Base-by-base conservation (phyloP, 2,113 vertebrate genomes). In the Psephotus haematonotus region DNA sequence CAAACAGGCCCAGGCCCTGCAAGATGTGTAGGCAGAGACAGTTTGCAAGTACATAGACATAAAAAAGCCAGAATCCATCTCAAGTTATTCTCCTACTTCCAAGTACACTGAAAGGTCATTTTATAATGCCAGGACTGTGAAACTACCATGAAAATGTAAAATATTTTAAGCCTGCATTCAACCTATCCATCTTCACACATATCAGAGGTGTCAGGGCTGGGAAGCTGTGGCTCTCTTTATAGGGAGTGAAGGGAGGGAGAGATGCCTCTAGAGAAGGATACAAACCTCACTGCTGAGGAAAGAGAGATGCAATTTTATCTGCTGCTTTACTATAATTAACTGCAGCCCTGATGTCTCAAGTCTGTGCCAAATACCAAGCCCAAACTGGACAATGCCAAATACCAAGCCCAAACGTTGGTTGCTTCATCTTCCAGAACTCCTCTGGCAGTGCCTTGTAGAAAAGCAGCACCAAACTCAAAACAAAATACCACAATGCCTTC, bases 131-230 rank as follows among this genome's bases (percentile, higher is more conserved):
- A 92, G 71, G 87, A 87, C 85, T 95, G 92, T 93, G 94, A 97
- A 97, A 87, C 57, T 79, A 33, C 87, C 3, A 70, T 80, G 91
- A 97, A 96, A 90, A 95, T 96, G 87, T 85, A 57, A 94, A 96
- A 88, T 88, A 88, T 96, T 95, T 95, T 92, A 92, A 89, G 91
- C 33, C 86, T 91, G 92, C 47, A 1, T 93, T 93, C 94, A 96
- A 86, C 83, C 77, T 83, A 91, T 94, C 86, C 81, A 25, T 92
- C 91, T 97, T 96, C 94, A 93, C 96, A 96, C 95, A 7, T 96
- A 86, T 39, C 55, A 14, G 94, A 96, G 95, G 95, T 95, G 96
- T 93, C 88, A 47, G 69, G 94, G 82, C 71, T 88, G 6, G 82
- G 86, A 93, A 91, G 81, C 24, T 93, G 94, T 88, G 91, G 86